phyloP scores from a whole-genome alignment of 2,888 invertebrate genomes.

The Mongoloraphidia duomilia region DNA sequence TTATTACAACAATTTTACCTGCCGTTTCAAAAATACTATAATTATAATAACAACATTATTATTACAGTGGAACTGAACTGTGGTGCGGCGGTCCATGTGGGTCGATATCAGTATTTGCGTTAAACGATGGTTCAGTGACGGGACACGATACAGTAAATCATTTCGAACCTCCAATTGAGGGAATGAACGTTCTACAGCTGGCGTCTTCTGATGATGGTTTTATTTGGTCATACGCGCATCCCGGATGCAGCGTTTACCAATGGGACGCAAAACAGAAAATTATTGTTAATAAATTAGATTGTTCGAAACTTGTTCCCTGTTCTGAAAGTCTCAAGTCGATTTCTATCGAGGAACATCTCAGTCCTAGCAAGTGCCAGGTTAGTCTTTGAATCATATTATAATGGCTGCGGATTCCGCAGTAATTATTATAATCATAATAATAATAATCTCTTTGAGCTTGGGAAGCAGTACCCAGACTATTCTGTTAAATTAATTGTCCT shows the following conservation, averaged over 20 bases:
- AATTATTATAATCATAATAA: no score
- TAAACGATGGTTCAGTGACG: slow-evolving; percentile 55
- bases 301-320: slow-evolving; percentile 82
- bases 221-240: slow-evolving; percentile 72
- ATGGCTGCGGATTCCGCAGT: no score
- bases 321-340: slow-evolving; percentile 86
- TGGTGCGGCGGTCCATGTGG: slow-evolving; percentile 84
- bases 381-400: slow-evolving; percentile 13
- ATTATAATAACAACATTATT: slow-evolving; percentile 1
- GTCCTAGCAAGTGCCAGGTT: slow-evolving; percentile 61
- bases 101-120: slow-evolving; percentile 60
- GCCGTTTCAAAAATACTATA: no score
- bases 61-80: slow-evolving; percentile 45
- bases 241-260: slow-evolving; percentile 77
- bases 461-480: no score
- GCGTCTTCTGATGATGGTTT: slow-evolving; percentile 44
- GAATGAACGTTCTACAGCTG: slow-evolving; percentile 54
- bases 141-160: slow-evolving; percentile 57
- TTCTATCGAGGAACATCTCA: slow-evolving; percentile 74
- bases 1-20: no score
- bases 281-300: slow-evolving; percentile 69
- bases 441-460: no score
- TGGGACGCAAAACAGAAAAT: slow-evolving; percentile 59
- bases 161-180: slow-evolving; percentile 40
- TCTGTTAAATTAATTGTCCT: no score